phyloP scores from a whole-genome alignment of 2,113 vertebrate genomes.

The Dryoscopus gambensis region DNA sequence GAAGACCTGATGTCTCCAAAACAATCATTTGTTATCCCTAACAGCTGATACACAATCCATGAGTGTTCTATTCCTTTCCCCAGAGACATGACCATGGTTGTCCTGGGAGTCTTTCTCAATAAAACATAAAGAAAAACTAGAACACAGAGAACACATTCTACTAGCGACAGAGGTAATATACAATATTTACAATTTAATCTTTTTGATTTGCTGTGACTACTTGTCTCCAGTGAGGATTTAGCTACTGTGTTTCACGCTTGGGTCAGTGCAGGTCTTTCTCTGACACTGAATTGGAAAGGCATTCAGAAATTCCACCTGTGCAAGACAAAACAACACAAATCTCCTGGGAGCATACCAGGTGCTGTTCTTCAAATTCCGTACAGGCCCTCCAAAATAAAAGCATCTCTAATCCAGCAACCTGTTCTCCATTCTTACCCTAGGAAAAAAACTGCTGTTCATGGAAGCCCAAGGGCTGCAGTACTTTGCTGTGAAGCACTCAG shows the following conservation, averaged over 20 bases:
- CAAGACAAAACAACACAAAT: not conserved
- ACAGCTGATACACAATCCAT: accelerated
- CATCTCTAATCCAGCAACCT: not conserved
- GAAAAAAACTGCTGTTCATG: not conserved
- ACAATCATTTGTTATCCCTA: not conserved
- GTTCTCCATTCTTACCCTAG: not conserved
- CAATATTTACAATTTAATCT: not conserved
- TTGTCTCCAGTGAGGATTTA: not conserved
- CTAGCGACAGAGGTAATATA: not conserved
- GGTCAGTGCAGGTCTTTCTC: not conserved
- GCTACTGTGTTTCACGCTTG: not conserved
- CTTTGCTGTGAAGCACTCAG: not conserved
- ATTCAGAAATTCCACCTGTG: not conserved
- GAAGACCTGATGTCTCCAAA: not conserved
- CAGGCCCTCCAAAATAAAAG: not conserved
- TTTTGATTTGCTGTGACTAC: not conserved
- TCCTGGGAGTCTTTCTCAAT: not conserved
- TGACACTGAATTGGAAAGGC: not conserved
- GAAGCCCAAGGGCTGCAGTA: not conserved
- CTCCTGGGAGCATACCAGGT: not conserved
- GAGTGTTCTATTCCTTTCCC: not conserved
- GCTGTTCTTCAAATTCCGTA: not conserved
- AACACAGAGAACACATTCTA: not conserved
- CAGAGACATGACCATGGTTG: not conserved
- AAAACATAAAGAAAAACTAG: not conserved